phyloP scores from a whole-genome alignment of 1,140 invertebrate species.

The Oedothorax gibbosus region DNA sequence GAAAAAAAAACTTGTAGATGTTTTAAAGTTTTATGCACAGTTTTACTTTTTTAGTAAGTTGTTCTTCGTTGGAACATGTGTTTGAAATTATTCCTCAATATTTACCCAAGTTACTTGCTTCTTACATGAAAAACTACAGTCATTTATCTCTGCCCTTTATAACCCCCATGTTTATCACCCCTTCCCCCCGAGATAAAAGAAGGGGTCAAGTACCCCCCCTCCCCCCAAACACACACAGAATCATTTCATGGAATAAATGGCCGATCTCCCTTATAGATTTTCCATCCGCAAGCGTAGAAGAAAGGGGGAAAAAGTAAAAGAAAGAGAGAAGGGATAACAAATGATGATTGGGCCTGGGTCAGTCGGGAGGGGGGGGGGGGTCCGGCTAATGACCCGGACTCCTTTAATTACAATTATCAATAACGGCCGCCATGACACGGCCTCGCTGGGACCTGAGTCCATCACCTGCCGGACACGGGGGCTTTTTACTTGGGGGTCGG shows the following conservation, averaged over 20 bases:
- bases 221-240: not conserved
- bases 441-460: constrained; percentile 56
- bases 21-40: no score
- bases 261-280: constrained; percentile 41
- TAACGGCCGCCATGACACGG: constrained; percentile 59
- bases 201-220: constrained; percentile 19
- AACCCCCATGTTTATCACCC: no score
- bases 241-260: no score
- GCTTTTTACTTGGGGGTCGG: constrained; percentile 35
- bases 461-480: constrained; percentile 54
- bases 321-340: constrained; percentile 46
- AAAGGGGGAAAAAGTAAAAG: constrained; percentile 39
- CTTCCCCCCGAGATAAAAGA: not conserved
- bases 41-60: no score
- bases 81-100: no score
- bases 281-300: constrained; percentile 44
- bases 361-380: constrained; percentile 2
- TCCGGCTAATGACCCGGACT: constrained; percentile 58
- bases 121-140: no score
- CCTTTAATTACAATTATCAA: constrained; percentile 62
- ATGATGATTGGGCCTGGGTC: constrained; percentile 55
- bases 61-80: no score
- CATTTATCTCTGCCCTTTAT: no score
- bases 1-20: no score
- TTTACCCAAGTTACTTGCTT: no score